These are phyloP conservation scores for Mirza zaza DNA, from an alignment of 2,113 vertebrate genomes.

Conservation along the genomic window DNA sequence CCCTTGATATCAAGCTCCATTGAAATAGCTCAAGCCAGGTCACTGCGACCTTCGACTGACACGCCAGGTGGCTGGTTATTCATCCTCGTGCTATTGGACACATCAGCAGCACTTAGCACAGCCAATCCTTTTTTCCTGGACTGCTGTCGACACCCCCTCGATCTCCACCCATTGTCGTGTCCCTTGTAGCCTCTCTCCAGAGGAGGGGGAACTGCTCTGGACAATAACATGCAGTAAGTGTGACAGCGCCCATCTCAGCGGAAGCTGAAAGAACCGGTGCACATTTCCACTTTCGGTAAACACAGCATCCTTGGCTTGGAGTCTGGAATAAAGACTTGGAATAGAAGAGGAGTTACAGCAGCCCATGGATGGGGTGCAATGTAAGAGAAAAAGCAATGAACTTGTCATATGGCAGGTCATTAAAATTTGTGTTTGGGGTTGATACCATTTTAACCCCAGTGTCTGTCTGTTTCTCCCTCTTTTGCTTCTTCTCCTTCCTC, in stretches of 20 bases:
- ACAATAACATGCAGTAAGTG: rapidly evolving
- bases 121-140: not conserved
- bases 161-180: not conserved
- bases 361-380: not conserved
- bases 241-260: too few species aligned
- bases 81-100: too few species aligned
- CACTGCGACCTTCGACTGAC: not conserved
- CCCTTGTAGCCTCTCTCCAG: not conserved
- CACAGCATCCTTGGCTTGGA: not conserved
- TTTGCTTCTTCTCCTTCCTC: not conserved
- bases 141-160: rapidly evolving
- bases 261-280: too few species aligned
- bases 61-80: rapidly evolving
- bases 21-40: not conserved
- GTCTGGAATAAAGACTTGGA: not conserved
- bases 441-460: not conserved
- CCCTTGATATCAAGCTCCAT: too few species aligned
- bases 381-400: not conserved
- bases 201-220: not conserved
- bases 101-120: rapidly evolving
- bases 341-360: not conserved
- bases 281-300: not conserved
- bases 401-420: rapidly evolving
- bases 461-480: not conserved
- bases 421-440: too few species aligned